Base-by-base conservation (phyloP, 35 echinoderm and acorn worm genomes). In the Holothuria glaberrima region DNA sequence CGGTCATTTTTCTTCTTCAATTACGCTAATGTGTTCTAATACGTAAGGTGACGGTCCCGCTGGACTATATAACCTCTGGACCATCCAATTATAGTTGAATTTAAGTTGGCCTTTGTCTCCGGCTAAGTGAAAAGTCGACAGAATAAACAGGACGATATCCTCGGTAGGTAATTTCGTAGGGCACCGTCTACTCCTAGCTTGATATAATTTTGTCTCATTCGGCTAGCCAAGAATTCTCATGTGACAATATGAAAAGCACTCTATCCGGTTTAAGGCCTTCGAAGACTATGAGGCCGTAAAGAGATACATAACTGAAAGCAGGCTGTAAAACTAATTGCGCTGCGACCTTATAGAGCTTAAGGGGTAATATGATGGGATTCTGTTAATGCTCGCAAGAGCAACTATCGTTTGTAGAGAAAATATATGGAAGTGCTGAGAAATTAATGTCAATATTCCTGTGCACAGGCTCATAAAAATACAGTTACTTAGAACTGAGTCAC, bases 171-270 rank as follows among this genome's bases (percentile, higher is more conserved):
- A 69, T 68, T 30, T 30, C 25, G 9, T 69, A 69, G 13, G 50
- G 50, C 50, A 54, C 38, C 24, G 20, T 48, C 25, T 38, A 14
- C 74, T 78, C 50, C 17, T 25, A 78, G 5, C 50, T 78, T 78
- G 19, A 78, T 48, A 35, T 48, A 48, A 48, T 45, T 78, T 78
- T 30, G 74, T 45, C n/a, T 35, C 29, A 35, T 78, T 48, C 22
- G 21, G 38, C 44, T 78, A 24, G 74, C 74, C 74, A n/a, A 26
- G 38, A 78, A 78, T 78, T 78, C 74, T 78, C 74, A 78, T 48
- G 74, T 78, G 74, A 50, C 36, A 78, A 74, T 36, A n/a, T 48
- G 20, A 48, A 28, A 78, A 50, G 41, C 50, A 41, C 0, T 48
- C 25, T 12, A 28, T 22, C 5, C 26, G 74, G 74, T 78, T 50